A percentile compares a stretch with the other conserved stretches of the same genome.
Evolutionary conservation across 2,888 invertebrate genomes (phyloP).

Genomic region (Drosophila neonasuta): DNA sequence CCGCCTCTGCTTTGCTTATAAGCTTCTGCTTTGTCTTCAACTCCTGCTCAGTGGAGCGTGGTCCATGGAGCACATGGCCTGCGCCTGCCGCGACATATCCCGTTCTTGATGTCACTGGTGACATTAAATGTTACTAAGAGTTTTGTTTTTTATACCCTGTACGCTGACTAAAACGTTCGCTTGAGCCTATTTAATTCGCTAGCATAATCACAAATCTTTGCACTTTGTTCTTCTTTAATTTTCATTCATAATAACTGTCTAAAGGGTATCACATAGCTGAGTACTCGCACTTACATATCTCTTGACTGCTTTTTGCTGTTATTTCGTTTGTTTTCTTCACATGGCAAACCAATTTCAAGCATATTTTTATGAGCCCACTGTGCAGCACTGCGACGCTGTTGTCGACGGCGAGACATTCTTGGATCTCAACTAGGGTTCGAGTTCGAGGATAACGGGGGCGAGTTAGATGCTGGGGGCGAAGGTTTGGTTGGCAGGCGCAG

Average conservation of each 20-base stretch:
- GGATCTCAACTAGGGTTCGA: neutral
- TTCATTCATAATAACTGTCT: neutral
- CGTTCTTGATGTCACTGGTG: constrained; percentile 61
- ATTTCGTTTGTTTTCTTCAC: constrained; percentile 40
- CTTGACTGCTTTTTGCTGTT: constrained; percentile 21
- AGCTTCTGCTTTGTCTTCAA: constrained; percentile 8
- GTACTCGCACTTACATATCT: too few species aligned
- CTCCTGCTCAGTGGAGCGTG: constrained; percentile 46
- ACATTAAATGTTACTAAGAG: constrained; percentile 67
- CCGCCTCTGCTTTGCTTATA: neutral
- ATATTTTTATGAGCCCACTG: constrained; percentile 74
- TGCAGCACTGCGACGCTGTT: constrained; percentile 41
- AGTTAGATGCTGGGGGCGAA: neutral
- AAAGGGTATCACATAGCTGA: constrained; percentile 14
- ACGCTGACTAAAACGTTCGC: neutral
- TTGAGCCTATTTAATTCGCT: neutral
- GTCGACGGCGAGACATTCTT: constrained; percentile 23
- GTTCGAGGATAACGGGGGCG: neutral
- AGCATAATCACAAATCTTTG: neutral
- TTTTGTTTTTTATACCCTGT: constrained; percentile 40
- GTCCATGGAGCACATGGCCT: constrained; percentile 50
- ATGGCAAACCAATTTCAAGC: constrained; percentile 70
- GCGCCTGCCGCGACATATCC: constrained; percentile 49
- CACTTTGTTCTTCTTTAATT: neutral
- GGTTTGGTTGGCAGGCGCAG: constrained; percentile 59